phyloP scores from a whole-genome alignment of 35 echinoderm and acorn worm genomes.

The Chiridota heheva region DNA sequence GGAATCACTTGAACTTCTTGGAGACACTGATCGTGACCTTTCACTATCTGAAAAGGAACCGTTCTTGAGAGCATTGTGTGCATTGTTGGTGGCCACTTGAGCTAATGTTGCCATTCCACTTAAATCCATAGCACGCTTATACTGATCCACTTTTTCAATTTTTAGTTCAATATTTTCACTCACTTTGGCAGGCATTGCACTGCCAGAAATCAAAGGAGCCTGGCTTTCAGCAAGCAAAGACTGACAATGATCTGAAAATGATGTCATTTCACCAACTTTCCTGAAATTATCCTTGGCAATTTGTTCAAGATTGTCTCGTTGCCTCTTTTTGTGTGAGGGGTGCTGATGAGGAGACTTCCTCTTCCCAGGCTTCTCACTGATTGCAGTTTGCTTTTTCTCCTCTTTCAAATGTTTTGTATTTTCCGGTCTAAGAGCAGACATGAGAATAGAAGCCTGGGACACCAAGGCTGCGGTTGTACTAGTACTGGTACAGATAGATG shows the following conservation, averaged over 20 bases:
- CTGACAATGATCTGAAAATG: constrained; percentile 61
- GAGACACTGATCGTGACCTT: constrained; percentile 71
- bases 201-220: constrained; percentile 51
- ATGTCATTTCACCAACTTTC: constrained; percentile 39
- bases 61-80: constrained; percentile 56
- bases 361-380: constrained; percentile 26
- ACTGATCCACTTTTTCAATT: constrained; percentile 98
- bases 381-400: constrained; percentile 1
- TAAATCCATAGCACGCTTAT: constrained; percentile 34
- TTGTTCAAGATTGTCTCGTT: neutral
- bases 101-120: constrained; percentile 20
- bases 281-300: constrained; percentile 40
- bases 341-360: constrained; percentile 52
- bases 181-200: constrained; percentile 52
- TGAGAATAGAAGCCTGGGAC: constrained; percentile 76
- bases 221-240: constrained; percentile 23
- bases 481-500: constrained; percentile 12
- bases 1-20: constrained; percentile 76
- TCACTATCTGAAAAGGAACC: constrained; percentile 92
- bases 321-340: constrained; percentile 33
- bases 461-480: constrained; percentile 28
- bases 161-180: constrained; percentile 96
- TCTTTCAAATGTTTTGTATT: neutral
- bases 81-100: constrained; percentile 28
- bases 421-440: constrained; percentile 87